phyloP scores from a whole-genome alignment of 1,140 invertebrate genomes.

The Apis dorsata region DNA sequence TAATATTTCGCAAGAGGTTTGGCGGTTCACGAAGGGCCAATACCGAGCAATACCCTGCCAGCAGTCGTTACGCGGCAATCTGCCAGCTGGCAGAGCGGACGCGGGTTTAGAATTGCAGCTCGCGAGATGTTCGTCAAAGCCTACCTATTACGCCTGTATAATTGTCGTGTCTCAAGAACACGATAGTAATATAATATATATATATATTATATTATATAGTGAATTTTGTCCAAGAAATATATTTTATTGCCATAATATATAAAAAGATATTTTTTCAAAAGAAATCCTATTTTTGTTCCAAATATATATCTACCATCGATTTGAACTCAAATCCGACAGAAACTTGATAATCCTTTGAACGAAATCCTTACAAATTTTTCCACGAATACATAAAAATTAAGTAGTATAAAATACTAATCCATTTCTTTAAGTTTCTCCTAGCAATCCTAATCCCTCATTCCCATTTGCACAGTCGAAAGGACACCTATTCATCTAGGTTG shows the following conservation, averaged over 20 bases:
- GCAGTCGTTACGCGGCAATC: constrained; percentile 66
- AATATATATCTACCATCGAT: no score
- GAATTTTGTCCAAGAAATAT: background rate
- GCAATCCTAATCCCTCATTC: background rate
- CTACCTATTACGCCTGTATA: constrained; percentile 15
- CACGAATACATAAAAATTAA: no score
- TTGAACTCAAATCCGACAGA: no score
- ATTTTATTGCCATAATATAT: background rate
- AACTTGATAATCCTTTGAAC: no score
- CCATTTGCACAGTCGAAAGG: background rate
- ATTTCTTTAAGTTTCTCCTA: no score
- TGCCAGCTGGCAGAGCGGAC: constrained; percentile 76
- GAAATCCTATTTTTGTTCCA: no score
- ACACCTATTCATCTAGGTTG: constrained; percentile 56
- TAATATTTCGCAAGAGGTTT: constrained; percentile 79
- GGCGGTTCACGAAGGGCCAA: constrained; percentile 69
- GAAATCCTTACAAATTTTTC: no score
- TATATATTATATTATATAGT: no score
- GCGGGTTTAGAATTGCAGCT: constrained; percentile 53
- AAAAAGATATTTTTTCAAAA: no score
- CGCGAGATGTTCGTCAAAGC: constrained; percentile 16
- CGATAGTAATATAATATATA: no score
- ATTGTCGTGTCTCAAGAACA: constrained; percentile 13
- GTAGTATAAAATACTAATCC: no score
- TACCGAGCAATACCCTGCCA: constrained; percentile 40